Percentiles rank a stretch among this genome's conserved stretches.
Evolutionary conservation across 92 coral and sea anemone species (phyloP).

Genomic region (Montipora capitata): DNA sequence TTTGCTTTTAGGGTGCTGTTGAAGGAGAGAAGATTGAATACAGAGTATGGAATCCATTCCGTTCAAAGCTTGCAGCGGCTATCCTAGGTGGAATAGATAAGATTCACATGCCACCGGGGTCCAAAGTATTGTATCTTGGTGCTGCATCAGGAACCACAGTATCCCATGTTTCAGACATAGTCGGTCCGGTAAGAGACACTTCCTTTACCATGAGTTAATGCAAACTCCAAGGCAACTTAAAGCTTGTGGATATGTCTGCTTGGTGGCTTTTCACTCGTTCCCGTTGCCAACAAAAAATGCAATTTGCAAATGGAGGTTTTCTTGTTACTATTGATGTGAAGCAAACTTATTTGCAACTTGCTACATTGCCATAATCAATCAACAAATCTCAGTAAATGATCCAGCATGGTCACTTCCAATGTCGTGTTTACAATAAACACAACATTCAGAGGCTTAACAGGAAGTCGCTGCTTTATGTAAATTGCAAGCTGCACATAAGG

Average conservation of each 20-base stretch:
- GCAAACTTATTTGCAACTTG: neutral
- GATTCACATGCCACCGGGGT: constrained; percentile 95
- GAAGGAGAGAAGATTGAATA: constrained; percentile 97
- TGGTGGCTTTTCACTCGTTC: constrained; percentile 20
- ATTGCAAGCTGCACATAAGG: no score
- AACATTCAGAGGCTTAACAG: no score
- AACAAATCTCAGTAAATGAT: no score
- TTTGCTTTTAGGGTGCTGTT: constrained; percentile 70
- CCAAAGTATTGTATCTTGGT: constrained; percentile 98
- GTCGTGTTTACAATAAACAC: no score
- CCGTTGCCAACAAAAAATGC: constrained; percentile 15
- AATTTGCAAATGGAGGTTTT: neutral
- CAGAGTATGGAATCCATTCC: constrained; percentile 99
- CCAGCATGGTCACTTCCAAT: no score
- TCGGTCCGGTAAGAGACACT: constrained; percentile 90
- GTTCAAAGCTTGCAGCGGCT: constrained; percentile 99
- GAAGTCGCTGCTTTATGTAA: no score
- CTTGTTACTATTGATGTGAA: constrained; percentile 5
- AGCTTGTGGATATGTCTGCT: constrained; percentile 21
- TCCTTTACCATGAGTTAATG: neutral
- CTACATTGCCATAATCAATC: neutral
- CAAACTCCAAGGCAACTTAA: neutral
- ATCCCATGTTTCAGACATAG: constrained; percentile 98
- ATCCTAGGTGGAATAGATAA: constrained; percentile 99
- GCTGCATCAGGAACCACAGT: constrained; percentile 99